Conservation (phyloP, 1,140 invertebrate genomes). For the Myzus persicae region DNA sequence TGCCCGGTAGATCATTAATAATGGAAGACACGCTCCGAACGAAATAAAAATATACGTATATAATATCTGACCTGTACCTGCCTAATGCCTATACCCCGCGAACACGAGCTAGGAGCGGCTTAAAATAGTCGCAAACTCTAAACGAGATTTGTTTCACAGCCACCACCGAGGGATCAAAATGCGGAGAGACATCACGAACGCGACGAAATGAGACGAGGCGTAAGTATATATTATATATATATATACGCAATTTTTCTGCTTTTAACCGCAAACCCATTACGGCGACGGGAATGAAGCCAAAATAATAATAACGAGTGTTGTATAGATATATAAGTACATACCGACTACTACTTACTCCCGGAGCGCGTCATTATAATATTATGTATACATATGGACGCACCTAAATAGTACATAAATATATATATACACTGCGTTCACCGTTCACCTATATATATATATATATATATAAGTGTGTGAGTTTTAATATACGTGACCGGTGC, state of each 20-base stretch:
- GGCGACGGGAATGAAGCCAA: constrained; percentile 18
- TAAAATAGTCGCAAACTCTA: constrained; percentile 2
- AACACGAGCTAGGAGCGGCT: neutral
- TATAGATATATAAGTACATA: neutral
- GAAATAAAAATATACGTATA: neutral
- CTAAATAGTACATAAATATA: neutral
- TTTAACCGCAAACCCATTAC: constrained; percentile 22
- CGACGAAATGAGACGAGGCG: neutral
- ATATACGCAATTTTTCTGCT: constrained; percentile 24
- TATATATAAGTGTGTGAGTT: neutral
- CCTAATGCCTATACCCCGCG: neutral
- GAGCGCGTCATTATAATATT: neutral
- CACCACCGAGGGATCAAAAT: neutral
- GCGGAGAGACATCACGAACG: neutral
- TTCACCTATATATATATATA: neutral
- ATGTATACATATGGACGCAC: constrained; percentile 1
- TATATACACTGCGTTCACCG: neutral
- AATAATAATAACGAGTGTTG: constrained; percentile 25
- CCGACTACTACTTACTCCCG: neutral
- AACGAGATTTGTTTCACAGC: neutral
- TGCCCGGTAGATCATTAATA: neutral
- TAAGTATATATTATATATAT: neutral
- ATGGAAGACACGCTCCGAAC: neutral
- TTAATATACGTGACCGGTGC: neutral
- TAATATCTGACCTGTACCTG: neutral